Evolutionary conservation across 2,888 invertebrate genomes (phyloP).

Genomic region (Eupeodes luniger): DNA sequence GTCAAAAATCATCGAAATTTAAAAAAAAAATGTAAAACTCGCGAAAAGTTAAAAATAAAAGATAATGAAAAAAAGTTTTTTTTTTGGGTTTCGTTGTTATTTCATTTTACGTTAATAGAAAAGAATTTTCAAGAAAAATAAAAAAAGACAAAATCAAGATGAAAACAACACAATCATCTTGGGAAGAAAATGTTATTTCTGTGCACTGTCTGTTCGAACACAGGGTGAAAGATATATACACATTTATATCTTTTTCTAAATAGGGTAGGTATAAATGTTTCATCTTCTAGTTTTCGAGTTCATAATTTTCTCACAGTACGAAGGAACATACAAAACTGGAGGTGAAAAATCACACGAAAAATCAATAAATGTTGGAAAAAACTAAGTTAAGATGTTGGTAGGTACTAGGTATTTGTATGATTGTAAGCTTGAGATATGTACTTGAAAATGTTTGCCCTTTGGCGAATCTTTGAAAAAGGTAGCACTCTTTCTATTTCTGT

Average conservation of each 20-base stretch:
- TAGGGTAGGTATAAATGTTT: background rate
- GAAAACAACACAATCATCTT: conserved; percentile 8
- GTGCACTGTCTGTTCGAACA: background rate
- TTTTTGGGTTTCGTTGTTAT: conserved; percentile 15
- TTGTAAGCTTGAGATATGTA: conserved; percentile 4
- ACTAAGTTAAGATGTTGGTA: background rate
- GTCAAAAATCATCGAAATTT: background rate
- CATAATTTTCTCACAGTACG: conserved; percentile 8
- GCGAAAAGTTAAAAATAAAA: background rate
- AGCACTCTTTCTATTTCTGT: background rate
- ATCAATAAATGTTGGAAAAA: conserved; percentile 24
- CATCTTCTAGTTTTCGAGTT: conserved; percentile 8
- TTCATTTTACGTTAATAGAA: conserved; percentile 4
- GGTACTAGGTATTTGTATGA: background rate
- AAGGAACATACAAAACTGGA: background rate
- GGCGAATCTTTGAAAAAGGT: background rate
- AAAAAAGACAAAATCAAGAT: conserved; percentile 17
- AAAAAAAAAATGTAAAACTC: background rate
- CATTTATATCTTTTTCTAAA: too few species aligned
- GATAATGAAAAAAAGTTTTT: conserved; percentile 3
- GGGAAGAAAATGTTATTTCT: conserved; percentile 7
- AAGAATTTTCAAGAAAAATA: conserved; percentile 25
- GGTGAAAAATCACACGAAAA: conserved; percentile 30
- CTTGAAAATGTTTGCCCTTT: conserved; percentile 6
- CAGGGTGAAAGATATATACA: background rate